Conservation (phyloP, 1,140 invertebrate genomes). For the Wasmannia auropunctata region DNA sequence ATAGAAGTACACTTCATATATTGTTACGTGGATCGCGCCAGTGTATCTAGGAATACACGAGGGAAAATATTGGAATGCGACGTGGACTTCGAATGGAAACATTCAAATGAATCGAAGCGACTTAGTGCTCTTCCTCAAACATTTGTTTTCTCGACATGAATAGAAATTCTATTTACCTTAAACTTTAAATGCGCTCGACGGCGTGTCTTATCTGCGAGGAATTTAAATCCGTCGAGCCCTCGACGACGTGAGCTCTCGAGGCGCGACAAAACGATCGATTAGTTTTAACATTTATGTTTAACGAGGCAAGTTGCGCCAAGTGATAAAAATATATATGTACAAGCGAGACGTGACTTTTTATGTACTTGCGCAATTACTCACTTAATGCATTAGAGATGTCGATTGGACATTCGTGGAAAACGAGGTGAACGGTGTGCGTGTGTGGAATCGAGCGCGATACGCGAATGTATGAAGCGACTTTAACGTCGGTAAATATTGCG, state of each 20-base stretch:
- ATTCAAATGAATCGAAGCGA: neutral
- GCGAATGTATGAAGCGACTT: neutral
- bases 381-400: neutral
- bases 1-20: neutral
- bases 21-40: neutral
- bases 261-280: neutral
- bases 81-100: neutral
- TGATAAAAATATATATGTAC: constrained; percentile 19
- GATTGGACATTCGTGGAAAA: neutral
- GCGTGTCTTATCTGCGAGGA: neutral
- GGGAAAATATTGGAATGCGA: neutral
- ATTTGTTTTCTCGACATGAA: neutral
- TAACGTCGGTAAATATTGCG: constrained; percentile 5
- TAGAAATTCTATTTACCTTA: neutral
- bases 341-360: neutral
- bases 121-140: neutral
- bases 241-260: neutral
- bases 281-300: constrained; percentile 11
- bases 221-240: neutral
- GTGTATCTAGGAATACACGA: neutral
- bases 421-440: neutral
- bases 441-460: neutral
- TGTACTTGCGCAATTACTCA: neutral
- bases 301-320: neutral
- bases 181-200: neutral